These are phyloP conservation scores for Bibio marci DNA, from an alignment of 2,888 invertebrate species.

Conservation along the genomic window DNA sequence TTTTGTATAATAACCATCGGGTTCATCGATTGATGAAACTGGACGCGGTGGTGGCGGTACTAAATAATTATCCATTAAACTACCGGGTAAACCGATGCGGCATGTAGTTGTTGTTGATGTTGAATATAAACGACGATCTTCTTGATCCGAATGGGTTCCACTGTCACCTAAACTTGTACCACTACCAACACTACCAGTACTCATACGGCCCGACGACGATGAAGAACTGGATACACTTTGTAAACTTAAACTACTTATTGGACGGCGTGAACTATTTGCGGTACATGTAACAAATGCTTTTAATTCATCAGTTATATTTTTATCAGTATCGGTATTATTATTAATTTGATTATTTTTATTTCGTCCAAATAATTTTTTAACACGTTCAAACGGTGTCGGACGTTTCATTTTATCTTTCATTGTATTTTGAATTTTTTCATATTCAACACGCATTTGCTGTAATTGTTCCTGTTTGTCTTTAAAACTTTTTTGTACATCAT, in stretches of 20 bases:
- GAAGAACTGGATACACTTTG: slow-evolving; percentile 47
- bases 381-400: slow-evolving; percentile 63
- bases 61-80: slow-evolving; percentile 38
- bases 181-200: slow-evolving; percentile 54
- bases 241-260: slow-evolving; percentile 49
- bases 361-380: slow-evolving; percentile 56
- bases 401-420: slow-evolving; percentile 59
- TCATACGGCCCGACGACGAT: slow-evolving; percentile 66
- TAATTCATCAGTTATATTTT: slow-evolving; percentile 19
- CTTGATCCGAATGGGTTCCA: slow-evolving; percentile 70
- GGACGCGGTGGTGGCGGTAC: slow-evolving; percentile 46
- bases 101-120: slow-evolving; percentile 12
- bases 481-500: slow-evolving; percentile 72
- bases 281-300: slow-evolving; percentile 20
- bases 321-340: slow-evolving; percentile 7
- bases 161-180: slow-evolving; percentile 69
- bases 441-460: slow-evolving; percentile 60
- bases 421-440: slow-evolving; percentile 64
- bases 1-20: too few species aligned
- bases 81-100: slow-evolving; percentile 22
- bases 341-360: slow-evolving; percentile 28
- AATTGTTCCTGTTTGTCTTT: slow-evolving; percentile 73
- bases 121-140: slow-evolving; percentile 37
- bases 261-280: slow-evolving; percentile 28
- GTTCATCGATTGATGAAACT: slow-evolving; percentile 12